These are phyloP conservation scores for Ornithoptera priamus DNA, from an alignment of 2,888 invertebrate species.

Conservation along the genomic window DNA sequence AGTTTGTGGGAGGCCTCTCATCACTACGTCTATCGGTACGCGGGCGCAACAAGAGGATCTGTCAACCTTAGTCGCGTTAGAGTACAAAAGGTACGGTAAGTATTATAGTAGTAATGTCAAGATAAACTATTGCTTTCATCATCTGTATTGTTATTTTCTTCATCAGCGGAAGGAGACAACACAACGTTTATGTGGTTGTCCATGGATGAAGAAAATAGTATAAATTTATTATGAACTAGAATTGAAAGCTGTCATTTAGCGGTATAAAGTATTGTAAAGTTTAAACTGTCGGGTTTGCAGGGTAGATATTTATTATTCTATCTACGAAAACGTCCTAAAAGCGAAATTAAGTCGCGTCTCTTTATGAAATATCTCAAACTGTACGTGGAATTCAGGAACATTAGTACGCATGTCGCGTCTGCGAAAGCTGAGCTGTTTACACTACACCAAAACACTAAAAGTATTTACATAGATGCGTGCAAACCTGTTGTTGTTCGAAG, in stretches of 20 bases:
- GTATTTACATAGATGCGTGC: no score
- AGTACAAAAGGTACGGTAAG: no score
- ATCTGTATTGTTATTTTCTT: no score
- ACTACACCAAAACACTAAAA: not conserved
- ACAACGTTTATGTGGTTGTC: no score
- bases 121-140: no score
- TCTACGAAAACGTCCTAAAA: slow-evolving; percentile 3
- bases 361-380: slow-evolving; percentile 14
- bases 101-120: no score
- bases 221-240: not conserved
- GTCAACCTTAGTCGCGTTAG: no score
- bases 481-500: no score
- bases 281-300: not conserved
- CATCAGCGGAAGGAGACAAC: no score
- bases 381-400: not conserved
- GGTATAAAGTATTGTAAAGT: not conserved
- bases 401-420: not conserved
- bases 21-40: no score
- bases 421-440: not conserved
- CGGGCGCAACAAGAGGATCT: no score
- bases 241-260: not conserved
- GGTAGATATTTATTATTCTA: slow-evolving; percentile 5
- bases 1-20: no score
- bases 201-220: not conserved
- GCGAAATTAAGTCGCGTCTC: slow-evolving; percentile 9